Conservation (phyloP, 1,140 invertebrate species). For the Stegodyphus dumicola region DNA sequence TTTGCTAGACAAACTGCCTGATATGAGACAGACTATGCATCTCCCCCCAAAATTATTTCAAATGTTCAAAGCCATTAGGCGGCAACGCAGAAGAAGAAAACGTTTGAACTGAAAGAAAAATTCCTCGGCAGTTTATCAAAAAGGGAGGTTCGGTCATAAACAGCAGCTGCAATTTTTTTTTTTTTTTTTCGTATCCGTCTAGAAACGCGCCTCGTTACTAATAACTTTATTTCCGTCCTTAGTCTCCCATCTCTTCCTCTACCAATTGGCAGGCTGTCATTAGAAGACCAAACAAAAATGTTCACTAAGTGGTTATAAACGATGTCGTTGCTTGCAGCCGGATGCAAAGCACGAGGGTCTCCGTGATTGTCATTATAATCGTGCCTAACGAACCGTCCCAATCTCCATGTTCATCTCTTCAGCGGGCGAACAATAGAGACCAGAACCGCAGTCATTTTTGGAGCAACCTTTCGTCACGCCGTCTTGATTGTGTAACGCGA, state of each 20-base stretch:
- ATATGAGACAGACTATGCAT: too few species aligned
- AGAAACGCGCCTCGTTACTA: neutral
- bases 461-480: slow-evolving; percentile 1
- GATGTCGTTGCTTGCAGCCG: slow-evolving; percentile 1
- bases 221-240: neutral
- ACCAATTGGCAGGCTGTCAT: neutral
- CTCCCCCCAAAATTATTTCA: too few species aligned
- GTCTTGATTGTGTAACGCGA: slow-evolving; percentile 5
- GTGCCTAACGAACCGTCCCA: slow-evolving; percentile 25
- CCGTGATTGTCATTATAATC: slow-evolving; percentile 16
- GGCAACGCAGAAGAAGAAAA: too few species aligned
- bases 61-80: too few species aligned
- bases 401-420: slow-evolving; percentile 16
- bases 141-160: too few species aligned
- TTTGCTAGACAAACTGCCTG: too few species aligned
- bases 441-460: neutral
- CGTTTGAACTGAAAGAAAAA: too few species aligned
- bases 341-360: slow-evolving; percentile 9
- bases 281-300: slow-evolving; percentile 12
- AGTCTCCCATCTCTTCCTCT: neutral
- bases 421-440: neutral
- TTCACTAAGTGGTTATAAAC: slow-evolving; percentile 17
- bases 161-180: too few species aligned
- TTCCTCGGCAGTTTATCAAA: too few species aligned
- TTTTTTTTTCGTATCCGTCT: neutral